Percentiles rank a stretch among this genome's conserved stretches.
Evolutionary conservation across 2,113 vertebrate species (phyloP).

Genomic region (Solea senegalensis): DNA sequence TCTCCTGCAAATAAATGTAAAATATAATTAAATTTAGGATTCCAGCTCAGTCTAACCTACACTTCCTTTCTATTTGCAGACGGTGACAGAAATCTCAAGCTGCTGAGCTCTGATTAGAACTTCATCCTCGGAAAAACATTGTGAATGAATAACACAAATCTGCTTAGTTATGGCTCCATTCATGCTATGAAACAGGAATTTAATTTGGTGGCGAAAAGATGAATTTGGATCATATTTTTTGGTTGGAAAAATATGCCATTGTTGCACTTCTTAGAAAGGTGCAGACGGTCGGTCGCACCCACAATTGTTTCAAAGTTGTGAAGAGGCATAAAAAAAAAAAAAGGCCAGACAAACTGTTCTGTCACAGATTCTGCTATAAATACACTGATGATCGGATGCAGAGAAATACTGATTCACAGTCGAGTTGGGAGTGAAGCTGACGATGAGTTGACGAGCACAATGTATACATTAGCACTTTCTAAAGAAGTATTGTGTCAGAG

Average conservation of each 20-base stretch:
- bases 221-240: slow-evolving; percentile 1
- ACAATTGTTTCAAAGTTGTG: neutral
- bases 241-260: slow-evolving; percentile 10
- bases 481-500: neutral
- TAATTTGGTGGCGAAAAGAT: neutral
- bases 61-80: slow-evolving; percentile 65
- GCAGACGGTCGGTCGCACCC: too few relatives aligned
- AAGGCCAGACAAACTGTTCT: too few relatives aligned
- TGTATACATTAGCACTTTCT: slow-evolving; percentile 17
- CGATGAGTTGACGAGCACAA: slow-evolving; percentile 20
- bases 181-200: slow-evolving; percentile 6
- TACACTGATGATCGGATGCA: slow-evolving; percentile 8
- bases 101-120: slow-evolving; percentile 42
- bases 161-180: slow-evolving; percentile 1
- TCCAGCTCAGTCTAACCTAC: slow-evolving; percentile 33
- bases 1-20: neutral
- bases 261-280: slow-evolving; percentile 24
- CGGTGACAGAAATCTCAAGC: slow-evolving; percentile 61
- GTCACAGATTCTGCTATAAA: slow-evolving; percentile 11
- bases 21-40: slow-evolving; percentile 7
- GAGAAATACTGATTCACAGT: neutral
- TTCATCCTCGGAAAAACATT: slow-evolving; percentile 40
- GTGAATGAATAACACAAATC: slow-evolving; percentile 20
- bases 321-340: slow-evolving; percentile 8
- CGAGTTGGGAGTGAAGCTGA: slow-evolving; percentile 3